Evolutionary conservation across 1,140 invertebrate genomes (phyloP), one percentile per base, ranked within the genome.

Genomic region (Leptopilina clavipes): DNA sequence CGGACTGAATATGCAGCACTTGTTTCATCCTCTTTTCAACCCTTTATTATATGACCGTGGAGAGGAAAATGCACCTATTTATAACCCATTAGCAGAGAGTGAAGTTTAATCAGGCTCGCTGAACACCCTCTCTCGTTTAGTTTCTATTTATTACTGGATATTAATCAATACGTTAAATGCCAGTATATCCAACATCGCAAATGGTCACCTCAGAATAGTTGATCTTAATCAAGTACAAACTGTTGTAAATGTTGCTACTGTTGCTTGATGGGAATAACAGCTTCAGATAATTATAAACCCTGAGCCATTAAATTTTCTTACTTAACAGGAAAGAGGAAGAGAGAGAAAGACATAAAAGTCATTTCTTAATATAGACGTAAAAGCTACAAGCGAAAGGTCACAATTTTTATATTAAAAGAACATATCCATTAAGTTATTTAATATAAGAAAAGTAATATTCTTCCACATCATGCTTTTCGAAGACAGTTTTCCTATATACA

Each of bases 51-150:
- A 37, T 73, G 74, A 59, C 72, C 78, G 44, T 72, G 70, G 59
- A 74, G 76, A 45, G 74, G 74, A 80, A 76, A 79, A 76, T 78
- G 54, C 44, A 59, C 75, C 80, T 86, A 85, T 85, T 86, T 86
- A 86, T 86, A 86, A 85, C 83, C 79, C 81, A 85, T 86, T 82
- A 83, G 76, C 75, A 79, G 76, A 84, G 84, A 86, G 82, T 84
- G 84, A 81, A 86, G 84, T 86, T 83, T 84, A 86, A 86, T 86
- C 82, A 86, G 77, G 84, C 84, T 82, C 76, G 71, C 77, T 76
- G 22, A 76, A 40, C 65, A 31, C n/a, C 75, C 79, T 56, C 52
- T 74, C 25, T 76, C 43, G 71, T 76, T 31, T 31, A 65, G 56
- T 65, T 65, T 78, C 80, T 84, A 84, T 85, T 85, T 85, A 84